phyloP scores from a whole-genome alignment of 2,113 vertebrate genomes.

The Chamaea fasciata region DNA sequence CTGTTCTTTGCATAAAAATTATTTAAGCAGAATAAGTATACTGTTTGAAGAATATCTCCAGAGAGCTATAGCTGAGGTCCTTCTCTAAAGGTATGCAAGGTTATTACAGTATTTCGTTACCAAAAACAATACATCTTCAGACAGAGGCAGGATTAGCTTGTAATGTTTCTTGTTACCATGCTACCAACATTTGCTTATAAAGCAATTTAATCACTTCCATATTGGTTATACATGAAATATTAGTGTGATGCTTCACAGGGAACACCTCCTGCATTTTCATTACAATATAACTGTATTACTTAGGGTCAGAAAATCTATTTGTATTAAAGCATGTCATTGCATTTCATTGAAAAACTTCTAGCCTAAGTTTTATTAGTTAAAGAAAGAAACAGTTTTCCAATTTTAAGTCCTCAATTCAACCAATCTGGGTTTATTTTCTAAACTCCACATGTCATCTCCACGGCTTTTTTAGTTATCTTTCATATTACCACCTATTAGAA shows the following conservation, averaged over 20 bases:
- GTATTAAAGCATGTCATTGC: background rate
- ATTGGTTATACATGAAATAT: background rate
- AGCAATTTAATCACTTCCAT: slow-evolving; percentile 23
- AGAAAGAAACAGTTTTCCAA: background rate
- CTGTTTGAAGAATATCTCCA: background rate
- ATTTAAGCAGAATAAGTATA: background rate
- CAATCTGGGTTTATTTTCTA: background rate
- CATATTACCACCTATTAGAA: background rate
- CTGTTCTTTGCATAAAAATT: background rate
- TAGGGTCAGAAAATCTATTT: slow-evolving; percentile 4
- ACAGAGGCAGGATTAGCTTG: background rate
- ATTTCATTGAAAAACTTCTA: background rate
- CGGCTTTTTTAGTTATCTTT: background rate
- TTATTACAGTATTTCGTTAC: slow-evolving; percentile 18
- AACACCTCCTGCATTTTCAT: background rate
- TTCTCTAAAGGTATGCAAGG: background rate
- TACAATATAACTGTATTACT: background rate
- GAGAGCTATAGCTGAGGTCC: background rate
- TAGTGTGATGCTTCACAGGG: background rate
- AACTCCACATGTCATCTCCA: background rate
- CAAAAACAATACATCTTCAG: slow-evolving; percentile 13
- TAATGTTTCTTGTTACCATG: background rate
- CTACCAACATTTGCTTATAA: slow-evolving; percentile 6
- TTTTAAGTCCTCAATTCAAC: background rate
- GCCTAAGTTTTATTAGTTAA: background rate